Base-by-base conservation (phyloP, 2,888 invertebrate genomes). In the Petrolisthes cinctipes region DNA sequence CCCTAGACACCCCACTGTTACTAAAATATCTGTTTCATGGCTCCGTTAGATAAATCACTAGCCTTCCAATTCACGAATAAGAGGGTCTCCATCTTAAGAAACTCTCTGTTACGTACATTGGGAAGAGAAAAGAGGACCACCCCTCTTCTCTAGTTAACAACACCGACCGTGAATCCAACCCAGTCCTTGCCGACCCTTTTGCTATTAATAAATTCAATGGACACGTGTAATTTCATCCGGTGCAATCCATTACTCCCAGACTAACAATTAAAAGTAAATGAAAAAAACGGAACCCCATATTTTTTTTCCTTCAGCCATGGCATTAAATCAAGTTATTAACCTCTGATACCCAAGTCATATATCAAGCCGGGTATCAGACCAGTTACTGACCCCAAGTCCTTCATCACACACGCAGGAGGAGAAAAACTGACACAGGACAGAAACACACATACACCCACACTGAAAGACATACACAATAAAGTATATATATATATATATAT, bases 241-340 rank as follows among this genome's bases (percentile, higher is more conserved):
- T 9, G 17, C 61, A 61, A 61, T 61, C 61, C 9, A 61, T 61
- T 61, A 17, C 61, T 11, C 17, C 61, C 1, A 61, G 11, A 61
- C 11, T 61, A 61, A 61, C 61, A 61, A 61, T 61, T 61, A 61
- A 61, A 61, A 61, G 11, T 61, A 61, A 61, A 73, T 23, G 73
- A 73, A 73, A 73, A 73, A 73, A 17, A 66, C 66, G n/a, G 11
- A 61, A 17, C 61, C 61, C 61, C 61, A 73, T 73, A 17, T 73
- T 23, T 73, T 73, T 4, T n/a, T 73, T 20, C n/a, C n/a, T 73
- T 73, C 23, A 17, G 1, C n/a, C n/a, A 7, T 4, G 23, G 17
- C 23, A 57, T 80, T 80, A 57, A n/a, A 80, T 57, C 80, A 57
- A 54, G 57, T 20, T 4, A 80, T 80, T 80, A 80, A 57, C 57